Base-by-base conservation (phyloP, 2,888 invertebrate genomes). In the Chrysomela aeneicollis region DNA sequence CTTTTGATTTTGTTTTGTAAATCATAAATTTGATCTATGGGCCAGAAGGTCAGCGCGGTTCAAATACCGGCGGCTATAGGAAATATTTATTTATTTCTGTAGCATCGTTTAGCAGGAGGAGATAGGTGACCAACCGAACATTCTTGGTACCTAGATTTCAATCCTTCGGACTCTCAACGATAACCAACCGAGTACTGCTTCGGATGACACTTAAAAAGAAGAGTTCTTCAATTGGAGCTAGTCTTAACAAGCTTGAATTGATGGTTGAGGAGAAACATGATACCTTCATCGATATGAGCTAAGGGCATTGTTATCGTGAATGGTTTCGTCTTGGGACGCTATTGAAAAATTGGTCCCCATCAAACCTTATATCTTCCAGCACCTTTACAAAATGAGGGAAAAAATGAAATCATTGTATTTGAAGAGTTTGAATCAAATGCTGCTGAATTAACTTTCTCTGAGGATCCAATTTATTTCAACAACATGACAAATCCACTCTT, bases 321-420 rank as follows among this genome's bases (percentile, higher is more conserved):
- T 78, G 92, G 91, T 0, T 87, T 91, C 74, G 93, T 95, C 79
- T 84, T 96, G 22, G 95, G 95, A 0, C 86, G 95, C 47, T 95
- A 94, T 81, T 94, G 93, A 90, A 89, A 89, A 0, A 76, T 86
- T 1, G 95, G 95, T 0, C 95, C 95, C 0, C 92, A 93, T 81
- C 85, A 90, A 63, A 93, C 92, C 0, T 83, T 94, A 0, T 96
- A 93, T 79, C 84, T 94, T 32, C 95, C 95, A 0, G 91, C 89
- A 0, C 88, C 91, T 0, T 87, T 90, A 79, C 85, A 94, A 26
- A 85, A 83, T 50, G 71, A 76, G 8, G 88, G 89, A 12, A 46
- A 54, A 1, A 80, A 80, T 67, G 74, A 74, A 55, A 74, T 80
- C 21, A 19, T 80, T 5, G 64, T 80, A 59, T 79, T 80, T 68